Conservation (phyloP, 64 coral and sea anemone genomes). For the Platygyra sinensis region DNA sequence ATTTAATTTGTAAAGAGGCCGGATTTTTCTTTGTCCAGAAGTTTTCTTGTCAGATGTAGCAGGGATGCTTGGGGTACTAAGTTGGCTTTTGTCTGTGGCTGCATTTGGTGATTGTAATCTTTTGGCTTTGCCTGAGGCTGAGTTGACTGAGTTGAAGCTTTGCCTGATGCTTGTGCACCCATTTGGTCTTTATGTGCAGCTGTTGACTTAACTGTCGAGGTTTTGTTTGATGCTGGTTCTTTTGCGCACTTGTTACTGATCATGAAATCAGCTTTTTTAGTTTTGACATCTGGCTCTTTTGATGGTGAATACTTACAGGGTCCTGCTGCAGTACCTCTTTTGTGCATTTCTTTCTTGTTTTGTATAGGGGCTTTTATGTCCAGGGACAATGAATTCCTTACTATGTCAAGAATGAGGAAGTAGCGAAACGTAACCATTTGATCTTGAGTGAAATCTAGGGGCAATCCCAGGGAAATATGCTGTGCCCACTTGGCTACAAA, state of each 20-base stretch:
- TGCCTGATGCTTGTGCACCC: no score
- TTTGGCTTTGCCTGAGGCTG: no score
- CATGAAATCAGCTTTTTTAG: background rate
- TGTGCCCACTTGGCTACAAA: constrained; percentile 73
- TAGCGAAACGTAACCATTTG: constrained; percentile 47
- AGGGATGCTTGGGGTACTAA: background rate
- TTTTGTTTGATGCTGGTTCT: background rate
- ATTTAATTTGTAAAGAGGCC: no score
- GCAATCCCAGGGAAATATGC: constrained; percentile 54
- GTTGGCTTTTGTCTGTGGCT: background rate
- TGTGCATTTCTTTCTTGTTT: background rate
- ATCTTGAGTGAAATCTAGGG: constrained; percentile 55
- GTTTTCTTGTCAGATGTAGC: background rate
- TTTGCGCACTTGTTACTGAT: background rate
- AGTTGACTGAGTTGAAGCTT: no score
- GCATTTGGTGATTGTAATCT: no score
- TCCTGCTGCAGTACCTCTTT: no score
- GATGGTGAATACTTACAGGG: no score
- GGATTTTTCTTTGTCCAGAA: no score
- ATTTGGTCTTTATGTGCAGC: no score
- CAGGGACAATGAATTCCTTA: constrained; percentile 5
- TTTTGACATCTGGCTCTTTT: background rate
- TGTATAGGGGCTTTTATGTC: constrained; percentile 1
- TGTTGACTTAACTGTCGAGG: background rate
- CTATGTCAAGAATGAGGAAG: constrained; percentile 44